Percentiles rank a stretch among this genome's conserved stretches.
These are phyloP conservation scores for Baryphthengus martii DNA, from an alignment of 2,113 vertebrate genomes.

Conservation along the genomic window DNA sequence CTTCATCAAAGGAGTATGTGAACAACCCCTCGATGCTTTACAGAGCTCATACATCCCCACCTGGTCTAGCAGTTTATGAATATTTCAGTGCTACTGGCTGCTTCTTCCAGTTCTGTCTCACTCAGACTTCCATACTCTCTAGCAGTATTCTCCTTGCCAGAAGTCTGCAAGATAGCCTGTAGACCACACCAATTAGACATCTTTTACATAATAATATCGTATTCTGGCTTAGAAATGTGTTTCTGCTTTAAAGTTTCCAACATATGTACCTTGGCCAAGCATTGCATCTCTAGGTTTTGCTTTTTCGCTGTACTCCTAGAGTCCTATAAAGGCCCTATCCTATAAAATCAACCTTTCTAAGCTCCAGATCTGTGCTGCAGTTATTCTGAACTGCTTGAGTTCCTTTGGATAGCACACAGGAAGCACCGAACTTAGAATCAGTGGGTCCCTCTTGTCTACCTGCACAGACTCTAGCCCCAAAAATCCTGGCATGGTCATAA, in stretches of 20 bases:
- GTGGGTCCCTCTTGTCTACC: background rate
- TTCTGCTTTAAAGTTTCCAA: background rate
- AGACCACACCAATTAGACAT: background rate
- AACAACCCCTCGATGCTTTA: background rate
- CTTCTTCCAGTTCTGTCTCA: conserved; percentile 2
- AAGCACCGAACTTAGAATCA: background rate
- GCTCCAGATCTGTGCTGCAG: background rate
- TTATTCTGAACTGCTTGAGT: background rate
- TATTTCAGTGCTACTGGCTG: background rate
- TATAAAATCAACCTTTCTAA: background rate
- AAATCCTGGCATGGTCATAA: rapidly evolving
- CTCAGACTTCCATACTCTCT: background rate
- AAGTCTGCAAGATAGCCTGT: background rate
- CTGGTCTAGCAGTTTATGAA: background rate
- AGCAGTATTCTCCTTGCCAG: background rate
- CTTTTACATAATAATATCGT: background rate
- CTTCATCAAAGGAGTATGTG: background rate
- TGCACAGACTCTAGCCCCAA: background rate
- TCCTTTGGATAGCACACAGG: background rate
- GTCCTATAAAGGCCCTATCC: background rate
- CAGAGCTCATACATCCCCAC: background rate
- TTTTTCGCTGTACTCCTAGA: background rate
- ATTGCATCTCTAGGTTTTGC: background rate
- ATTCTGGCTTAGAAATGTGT: conserved; percentile 9
- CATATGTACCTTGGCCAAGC: background rate